Percentiles rank a stretch among this genome's conserved stretches.
phyloP scores from a whole-genome alignment of 2,797 vertebrate species.

The Phataginus tricuspis region DNA sequence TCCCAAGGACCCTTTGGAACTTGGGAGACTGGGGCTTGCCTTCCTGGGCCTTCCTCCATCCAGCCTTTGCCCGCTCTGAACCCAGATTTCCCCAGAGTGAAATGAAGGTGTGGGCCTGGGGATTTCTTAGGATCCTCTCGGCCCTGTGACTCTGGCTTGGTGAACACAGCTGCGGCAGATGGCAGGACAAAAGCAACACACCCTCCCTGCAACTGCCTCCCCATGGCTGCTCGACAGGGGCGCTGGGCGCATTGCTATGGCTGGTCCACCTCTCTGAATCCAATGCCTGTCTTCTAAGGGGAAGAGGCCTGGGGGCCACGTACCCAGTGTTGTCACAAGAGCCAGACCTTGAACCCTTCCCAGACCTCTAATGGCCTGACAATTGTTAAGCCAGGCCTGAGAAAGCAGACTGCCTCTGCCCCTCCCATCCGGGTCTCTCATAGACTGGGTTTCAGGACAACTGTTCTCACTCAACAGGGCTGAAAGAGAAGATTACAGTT shows the following conservation, averaged over 20 bases:
- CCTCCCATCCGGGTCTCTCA: neutral
- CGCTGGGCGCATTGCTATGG: fast-evolving
- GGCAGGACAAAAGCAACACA: neutral
- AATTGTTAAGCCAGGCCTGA: neutral
- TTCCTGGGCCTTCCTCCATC: neutral
- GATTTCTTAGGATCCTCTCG: neutral
- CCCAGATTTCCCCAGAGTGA: neutral
- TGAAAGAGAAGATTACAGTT: neutral
- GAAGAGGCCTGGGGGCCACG: neutral
- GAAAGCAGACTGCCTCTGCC: neutral
- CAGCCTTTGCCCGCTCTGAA: neutral
- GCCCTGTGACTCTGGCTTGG: neutral
- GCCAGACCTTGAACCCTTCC: neutral
- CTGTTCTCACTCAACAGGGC: neutral
- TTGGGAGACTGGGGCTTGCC: neutral
- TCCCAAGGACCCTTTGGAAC: neutral
- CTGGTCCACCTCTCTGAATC: neutral
- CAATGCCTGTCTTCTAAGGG: neutral
- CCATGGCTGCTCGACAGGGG: neutral
- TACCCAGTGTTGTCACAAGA: neutral
- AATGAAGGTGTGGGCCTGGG: neutral
- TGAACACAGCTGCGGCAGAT: neutral
- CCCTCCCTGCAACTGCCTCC: neutral
- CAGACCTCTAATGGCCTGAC: neutral
- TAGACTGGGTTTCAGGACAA: neutral